A percentile compares a stretch with the other conserved stretches of the same genome.
Evolutionary conservation across 2,797 vertebrate species (phyloP).

Genomic region (Eutrigla gurnardus): DNA sequence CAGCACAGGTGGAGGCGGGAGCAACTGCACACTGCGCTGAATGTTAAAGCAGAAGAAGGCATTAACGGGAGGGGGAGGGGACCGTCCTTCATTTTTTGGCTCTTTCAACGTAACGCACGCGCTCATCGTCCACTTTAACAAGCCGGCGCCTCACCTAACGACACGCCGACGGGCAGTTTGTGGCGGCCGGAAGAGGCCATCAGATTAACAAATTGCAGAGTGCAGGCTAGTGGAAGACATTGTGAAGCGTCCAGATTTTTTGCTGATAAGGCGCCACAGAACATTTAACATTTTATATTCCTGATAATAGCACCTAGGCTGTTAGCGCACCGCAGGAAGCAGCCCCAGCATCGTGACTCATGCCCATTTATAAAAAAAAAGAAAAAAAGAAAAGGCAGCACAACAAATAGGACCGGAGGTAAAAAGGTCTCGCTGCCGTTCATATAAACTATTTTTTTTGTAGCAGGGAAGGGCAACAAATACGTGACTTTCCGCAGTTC

Average conservation of each 20-base stretch:
- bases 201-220: constrained; percentile 17
- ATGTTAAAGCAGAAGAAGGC: constrained; percentile 41
- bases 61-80: constrained; percentile 13
- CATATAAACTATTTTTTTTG: constrained; percentile 38
- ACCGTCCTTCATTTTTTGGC: constrained; percentile 30
- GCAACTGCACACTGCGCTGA: constrained; percentile 55
- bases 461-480: constrained; percentile 16
- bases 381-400: constrained; percentile 1
- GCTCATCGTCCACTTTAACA: constrained; percentile 44
- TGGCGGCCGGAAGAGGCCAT: constrained; percentile 17
- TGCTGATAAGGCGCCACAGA: constrained; percentile 19
- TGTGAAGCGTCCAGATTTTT: constrained; percentile 12
- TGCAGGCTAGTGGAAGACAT: background rate
- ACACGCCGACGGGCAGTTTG: background rate
- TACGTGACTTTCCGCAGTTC: constrained; percentile 27
- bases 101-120: constrained; percentile 34
- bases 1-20: constrained; percentile 72
- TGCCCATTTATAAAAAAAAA: constrained; percentile 13
- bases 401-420: constrained; percentile 50
- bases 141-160: constrained; percentile 6
- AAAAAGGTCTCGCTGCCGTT: constrained; percentile 73
- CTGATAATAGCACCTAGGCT: constrained; percentile 13
- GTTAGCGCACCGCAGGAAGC: constrained; percentile 13
- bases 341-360: constrained; percentile 31
- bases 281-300: constrained; percentile 21